phyloP scores from a whole-genome alignment of 1,140 invertebrate genomes.

The Trichogramma pretiosum region DNA sequence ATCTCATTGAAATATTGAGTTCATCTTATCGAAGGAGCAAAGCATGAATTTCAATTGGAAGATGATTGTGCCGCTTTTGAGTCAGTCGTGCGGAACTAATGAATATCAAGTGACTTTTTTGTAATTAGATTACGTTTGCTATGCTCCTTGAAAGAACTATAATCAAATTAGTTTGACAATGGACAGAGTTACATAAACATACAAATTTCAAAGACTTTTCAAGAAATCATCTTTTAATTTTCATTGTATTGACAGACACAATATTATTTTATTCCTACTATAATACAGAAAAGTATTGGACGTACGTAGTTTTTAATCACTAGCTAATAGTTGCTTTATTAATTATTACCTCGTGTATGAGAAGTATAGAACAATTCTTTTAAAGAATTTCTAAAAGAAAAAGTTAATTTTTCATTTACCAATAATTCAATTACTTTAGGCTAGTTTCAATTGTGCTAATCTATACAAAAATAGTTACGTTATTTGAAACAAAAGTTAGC shows the following conservation, averaged over 20 bases:
- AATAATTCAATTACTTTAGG: too few species aligned
- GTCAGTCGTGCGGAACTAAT: constrained; percentile 44
- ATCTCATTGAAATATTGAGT: constrained; percentile 17
- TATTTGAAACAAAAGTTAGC: too few species aligned
- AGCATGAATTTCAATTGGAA: constrained; percentile 28
- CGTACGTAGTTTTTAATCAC: constrained; percentile 40
- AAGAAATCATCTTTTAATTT: background rate
- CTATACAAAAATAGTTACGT: too few species aligned
- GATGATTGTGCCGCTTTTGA: constrained; percentile 39
- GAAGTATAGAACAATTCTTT: too few species aligned
- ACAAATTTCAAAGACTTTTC: constrained; percentile 18
- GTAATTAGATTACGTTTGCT: constrained; percentile 15
- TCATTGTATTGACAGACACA: background rate
- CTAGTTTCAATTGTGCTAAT: too few species aligned
- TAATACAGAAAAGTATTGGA: constrained; percentile 36
- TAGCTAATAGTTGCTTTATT: too few species aligned
- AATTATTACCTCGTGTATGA: too few species aligned
- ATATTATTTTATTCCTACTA: background rate
- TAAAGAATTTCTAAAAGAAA: too few species aligned
- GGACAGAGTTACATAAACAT: background rate
- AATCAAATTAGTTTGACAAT: background rate
- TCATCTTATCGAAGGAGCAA: constrained; percentile 22
- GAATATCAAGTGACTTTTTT: constrained; percentile 19
- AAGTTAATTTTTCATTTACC: too few species aligned
- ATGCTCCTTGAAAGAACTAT: constrained; percentile 7